Evolutionary conservation across 2,888 invertebrate genomes (phyloP), one percentile per base, ranked within the genome.

Genomic region (Peribatodes rhomboidaria): DNA sequence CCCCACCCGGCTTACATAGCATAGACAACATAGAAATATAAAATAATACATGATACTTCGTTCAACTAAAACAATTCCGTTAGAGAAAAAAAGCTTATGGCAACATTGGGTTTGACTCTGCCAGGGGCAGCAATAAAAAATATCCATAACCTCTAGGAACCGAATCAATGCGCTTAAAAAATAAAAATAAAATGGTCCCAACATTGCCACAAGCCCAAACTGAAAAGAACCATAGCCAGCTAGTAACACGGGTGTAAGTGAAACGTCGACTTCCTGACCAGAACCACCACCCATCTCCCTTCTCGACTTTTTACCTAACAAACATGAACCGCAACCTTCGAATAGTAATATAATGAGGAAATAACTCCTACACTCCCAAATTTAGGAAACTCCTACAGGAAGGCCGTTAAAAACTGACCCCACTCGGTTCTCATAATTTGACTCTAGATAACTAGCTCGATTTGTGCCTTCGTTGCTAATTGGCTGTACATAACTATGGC

Each of bases 1-100:
- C 81, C 86, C 72, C 75, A 70, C 58, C 74, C 65, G 60, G 22
- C 56, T 35, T 20, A 46, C 52, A 13, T 18, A 20, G 35, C 18
- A 1, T 35, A 35, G 11, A 13, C 2, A 37, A 8, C 10, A n/a
- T 18, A 22, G 14, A 54, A n/a, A 1, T 53, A 53, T 7, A 49
- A 49, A 31, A 8, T 8, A 14, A n/a, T 22, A 6, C n/a, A 22
- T 46, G n/a, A n/a, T n/a, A n/a, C n/a, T n/a, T n/a, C n/a, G n/a
- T n/a, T n/a, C n/a, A n/a, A n/a, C n/a, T n/a, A 46, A 2, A 46
- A 22, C 46, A 22, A 46, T 8, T 8, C 1, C 22, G 22, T 22
- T n/a, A 27, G 6, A 27, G 13, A 22, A 13, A 50, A 18, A 49
- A 16, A 50, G 14, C 31, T 14, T 13, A 4, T 59, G 62, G 56